phyloP scores from a whole-genome alignment of 2,888 invertebrate genomes.

The Tryphoninae sp. region DNA sequence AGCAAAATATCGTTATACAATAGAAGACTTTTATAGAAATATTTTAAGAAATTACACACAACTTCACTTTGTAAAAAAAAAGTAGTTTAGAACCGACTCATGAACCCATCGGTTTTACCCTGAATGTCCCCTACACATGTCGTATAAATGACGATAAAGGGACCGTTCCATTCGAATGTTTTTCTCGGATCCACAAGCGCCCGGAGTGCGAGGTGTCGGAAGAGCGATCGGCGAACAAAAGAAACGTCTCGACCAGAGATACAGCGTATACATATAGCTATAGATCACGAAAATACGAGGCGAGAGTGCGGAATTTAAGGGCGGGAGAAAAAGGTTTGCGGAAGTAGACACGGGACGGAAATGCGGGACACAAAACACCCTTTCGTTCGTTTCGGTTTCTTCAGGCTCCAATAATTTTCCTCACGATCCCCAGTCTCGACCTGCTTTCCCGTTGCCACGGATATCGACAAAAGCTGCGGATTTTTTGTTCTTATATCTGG shows the following conservation, averaged over 20 bases:
- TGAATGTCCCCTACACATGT: not conserved
- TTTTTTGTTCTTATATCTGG: not conserved
- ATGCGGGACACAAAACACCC: conserved; percentile 11
- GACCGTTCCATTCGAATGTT: conserved; percentile 27
- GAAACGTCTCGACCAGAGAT: conserved; percentile 10
- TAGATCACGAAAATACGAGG: not conserved
- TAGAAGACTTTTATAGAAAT: too few relatives aligned
- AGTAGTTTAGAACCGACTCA: too few relatives aligned
- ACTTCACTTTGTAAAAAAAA: too few relatives aligned
- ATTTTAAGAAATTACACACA: too few relatives aligned
- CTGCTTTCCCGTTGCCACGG: conserved; percentile 12
- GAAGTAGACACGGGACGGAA: conserved; percentile 40
- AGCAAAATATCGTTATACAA: too few relatives aligned
- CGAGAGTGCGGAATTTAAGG: conserved; percentile 4
- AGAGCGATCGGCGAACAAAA: conserved; percentile 52
- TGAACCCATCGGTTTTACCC: not conserved
- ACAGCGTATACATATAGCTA: conserved; percentile 12
- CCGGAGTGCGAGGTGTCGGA: conserved; percentile 40
- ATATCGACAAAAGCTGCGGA: conserved; percentile 35
- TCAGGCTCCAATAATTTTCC: conserved; percentile 2
- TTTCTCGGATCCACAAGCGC: conserved; percentile 26
- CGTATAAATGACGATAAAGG: not conserved
- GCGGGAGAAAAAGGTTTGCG: conserved; percentile 19
- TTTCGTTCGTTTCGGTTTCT: conserved; percentile 24
- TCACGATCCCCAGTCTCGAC: not conserved